phyloP scores from a whole-genome alignment of 2,888 invertebrate genomes.

The Patella pellucida region DNA sequence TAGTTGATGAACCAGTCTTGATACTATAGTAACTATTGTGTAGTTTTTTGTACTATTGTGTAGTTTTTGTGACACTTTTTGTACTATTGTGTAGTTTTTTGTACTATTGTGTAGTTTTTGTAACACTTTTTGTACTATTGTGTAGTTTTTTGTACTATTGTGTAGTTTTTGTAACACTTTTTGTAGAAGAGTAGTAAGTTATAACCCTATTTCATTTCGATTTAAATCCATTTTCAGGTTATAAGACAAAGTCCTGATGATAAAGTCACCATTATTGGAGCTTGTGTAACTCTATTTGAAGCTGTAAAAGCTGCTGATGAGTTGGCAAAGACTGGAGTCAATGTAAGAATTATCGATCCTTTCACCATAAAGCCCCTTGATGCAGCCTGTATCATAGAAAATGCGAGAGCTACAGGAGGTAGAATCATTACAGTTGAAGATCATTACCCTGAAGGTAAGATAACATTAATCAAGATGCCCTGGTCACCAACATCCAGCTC shows the following conservation, averaged over 20 bases:
- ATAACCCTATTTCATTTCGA: neutral
- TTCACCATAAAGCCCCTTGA: conserved; percentile 98
- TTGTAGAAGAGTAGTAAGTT: too few relatives aligned
- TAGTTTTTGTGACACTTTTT: too few relatives aligned
- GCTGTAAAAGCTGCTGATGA: conserved; percentile 86
- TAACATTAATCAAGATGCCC: neutral
- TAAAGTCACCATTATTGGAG: conserved; percentile 88
- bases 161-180: too few relatives aligned
- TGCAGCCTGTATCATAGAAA: conserved; percentile 79
- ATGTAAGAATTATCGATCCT: conserved; percentile 89
- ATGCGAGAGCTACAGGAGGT: conserved; percentile 85
- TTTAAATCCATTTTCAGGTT: conserved; percentile 73
- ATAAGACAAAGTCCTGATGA: conserved; percentile 84
- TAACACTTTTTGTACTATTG: too few relatives aligned
- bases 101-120: too few relatives aligned
- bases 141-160: too few relatives aligned
- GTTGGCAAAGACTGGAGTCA: conserved; percentile 78
- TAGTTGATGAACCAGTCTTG: too few relatives aligned
- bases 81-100: too few relatives aligned
- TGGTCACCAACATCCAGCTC: too few relatives aligned
- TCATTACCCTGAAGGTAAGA: conserved; percentile 89
- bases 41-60: too few relatives aligned
- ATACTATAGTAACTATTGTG: too few relatives aligned
- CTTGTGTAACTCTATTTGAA: conserved; percentile 94
- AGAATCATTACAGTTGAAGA: conserved; percentile 94